Conservation (phyloP, 2,888 invertebrate genomes). For the Ametastegia equiseti region DNA sequence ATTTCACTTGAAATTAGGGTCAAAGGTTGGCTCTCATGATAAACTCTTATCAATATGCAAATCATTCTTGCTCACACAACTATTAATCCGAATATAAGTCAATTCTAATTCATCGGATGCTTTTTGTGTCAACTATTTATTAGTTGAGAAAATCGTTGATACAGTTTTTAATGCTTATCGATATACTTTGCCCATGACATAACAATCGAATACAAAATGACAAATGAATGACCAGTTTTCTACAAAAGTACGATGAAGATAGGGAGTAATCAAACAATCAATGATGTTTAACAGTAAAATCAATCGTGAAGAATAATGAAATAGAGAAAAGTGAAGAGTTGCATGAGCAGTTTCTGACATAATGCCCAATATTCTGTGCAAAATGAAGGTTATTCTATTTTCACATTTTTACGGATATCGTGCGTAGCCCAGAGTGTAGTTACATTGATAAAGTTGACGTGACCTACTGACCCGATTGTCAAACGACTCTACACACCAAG, state of each 20-base stretch:
- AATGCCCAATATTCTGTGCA: background rate
- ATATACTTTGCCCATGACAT: background rate
- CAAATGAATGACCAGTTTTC: background rate
- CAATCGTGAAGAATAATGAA: background rate
- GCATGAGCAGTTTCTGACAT: background rate
- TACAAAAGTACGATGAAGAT: background rate
- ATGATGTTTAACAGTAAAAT: background rate
- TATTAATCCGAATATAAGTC: background rate
- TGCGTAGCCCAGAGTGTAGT: conserved; percentile 59
- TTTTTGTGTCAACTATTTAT: background rate
- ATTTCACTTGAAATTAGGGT: too few relatives aligned
- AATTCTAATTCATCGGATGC: background rate
- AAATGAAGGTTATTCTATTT: background rate
- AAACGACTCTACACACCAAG: conserved; percentile 53
- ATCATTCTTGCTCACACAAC: too few relatives aligned
- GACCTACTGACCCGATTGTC: conserved; percentile 67
- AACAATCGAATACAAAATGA: background rate
- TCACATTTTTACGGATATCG: conserved; percentile 51
- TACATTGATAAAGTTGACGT: conserved; percentile 61
- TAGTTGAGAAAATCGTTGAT: background rate
- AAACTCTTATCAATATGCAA: too few relatives aligned
- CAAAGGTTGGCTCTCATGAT: too few relatives aligned
- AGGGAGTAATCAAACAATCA: background rate
- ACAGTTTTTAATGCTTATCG: background rate
- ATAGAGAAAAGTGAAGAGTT: background rate